Evolutionary conservation across 2,888 invertebrate species (phyloP).

Genomic region (Spisula subtruncata): DNA sequence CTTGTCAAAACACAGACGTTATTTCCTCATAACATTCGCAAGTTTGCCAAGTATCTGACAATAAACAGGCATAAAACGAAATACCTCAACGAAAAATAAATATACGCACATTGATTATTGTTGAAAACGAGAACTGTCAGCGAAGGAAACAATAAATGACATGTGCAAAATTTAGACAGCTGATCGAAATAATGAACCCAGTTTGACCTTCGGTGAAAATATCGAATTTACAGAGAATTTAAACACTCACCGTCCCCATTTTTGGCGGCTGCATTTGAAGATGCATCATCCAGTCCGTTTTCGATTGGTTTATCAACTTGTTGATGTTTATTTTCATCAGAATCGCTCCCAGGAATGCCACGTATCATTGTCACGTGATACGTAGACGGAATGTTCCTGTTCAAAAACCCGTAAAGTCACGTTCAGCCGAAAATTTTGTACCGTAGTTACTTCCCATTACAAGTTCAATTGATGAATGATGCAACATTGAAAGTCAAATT

Average conservation of each 20-base stretch:
- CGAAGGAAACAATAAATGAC: conserved; percentile 20
- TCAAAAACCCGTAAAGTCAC: too few species aligned
- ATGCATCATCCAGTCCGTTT: conserved; percentile 35
- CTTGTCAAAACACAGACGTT: conserved; percentile 50
- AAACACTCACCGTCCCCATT: conserved; percentile 49
- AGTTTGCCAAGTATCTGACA: background rate
- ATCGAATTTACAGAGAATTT: background rate
- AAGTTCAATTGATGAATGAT: background rate
- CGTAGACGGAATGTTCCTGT: background rate
- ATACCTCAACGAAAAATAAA: background rate
- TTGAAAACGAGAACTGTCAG: conserved; percentile 13
- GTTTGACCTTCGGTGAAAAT: conserved; percentile 34
- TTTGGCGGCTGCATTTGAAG: background rate
- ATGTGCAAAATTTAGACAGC: conserved; percentile 41
- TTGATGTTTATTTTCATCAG: conserved; percentile 53
- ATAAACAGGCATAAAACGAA: background rate
- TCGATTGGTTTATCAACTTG: conserved; percentile 30
- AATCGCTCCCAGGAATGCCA: conserved; percentile 78
- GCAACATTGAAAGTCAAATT: background rate
- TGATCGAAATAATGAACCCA: conserved; percentile 32
- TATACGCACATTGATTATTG: background rate
- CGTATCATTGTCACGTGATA: conserved; percentile 75
- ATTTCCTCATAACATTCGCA: background rate
- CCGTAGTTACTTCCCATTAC: background rate
- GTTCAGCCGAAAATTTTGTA: too few species aligned